Base-by-base conservation (phyloP, 1,140 invertebrate species). In the Drosophila athabasca region DNA sequence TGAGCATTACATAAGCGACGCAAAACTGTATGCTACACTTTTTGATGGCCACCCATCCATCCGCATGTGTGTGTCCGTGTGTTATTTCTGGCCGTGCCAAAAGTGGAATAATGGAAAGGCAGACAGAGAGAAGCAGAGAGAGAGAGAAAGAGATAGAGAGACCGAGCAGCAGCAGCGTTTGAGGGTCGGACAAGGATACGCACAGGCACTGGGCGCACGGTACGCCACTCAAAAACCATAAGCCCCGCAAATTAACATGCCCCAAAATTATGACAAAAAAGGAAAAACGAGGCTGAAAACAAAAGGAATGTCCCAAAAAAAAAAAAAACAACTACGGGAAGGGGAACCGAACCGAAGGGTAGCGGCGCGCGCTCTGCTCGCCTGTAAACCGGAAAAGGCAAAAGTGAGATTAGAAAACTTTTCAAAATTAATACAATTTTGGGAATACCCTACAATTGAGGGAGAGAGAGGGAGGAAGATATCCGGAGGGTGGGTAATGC, bases 21-120 rank as follows among this genome's bases (percentile, higher is more conserved):
- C 81, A 85, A 84, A 85, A 85, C 79, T 85, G 81, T 85, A 87
- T 85, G 81, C 81, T 87, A 85, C 82, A 64, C 68, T 85, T 85
- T 87, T 78, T 81, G 81, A 85, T 87, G 82, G 74, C 82, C 81
- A 80, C 64, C 61, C 62, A 58, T 69, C 44, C 13, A 39, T 60
- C 48, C 43, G 65, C 62, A 22, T 31, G 35, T 29, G 54, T 26
- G 17, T 39, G 19, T 9, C 9, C 29, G 13, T 22, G 52, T 77
- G 79, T 74, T 82, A 82, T 82, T 81, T 81, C 79, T 83, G 79
- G 60, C 45, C 75, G 61, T 57, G 66, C 58, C 54, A 55, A 77
- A 57, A 77, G 59, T 76, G 45, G 58, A 53, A 53, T 35, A 35
- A 35, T 35, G 31, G 3, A 35, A 35, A 50, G 51, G 44, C 43